These are phyloP conservation scores for Philopedon plagiatum DNA, from an alignment of 2,888 invertebrate species.

Conservation along the genomic window DNA sequence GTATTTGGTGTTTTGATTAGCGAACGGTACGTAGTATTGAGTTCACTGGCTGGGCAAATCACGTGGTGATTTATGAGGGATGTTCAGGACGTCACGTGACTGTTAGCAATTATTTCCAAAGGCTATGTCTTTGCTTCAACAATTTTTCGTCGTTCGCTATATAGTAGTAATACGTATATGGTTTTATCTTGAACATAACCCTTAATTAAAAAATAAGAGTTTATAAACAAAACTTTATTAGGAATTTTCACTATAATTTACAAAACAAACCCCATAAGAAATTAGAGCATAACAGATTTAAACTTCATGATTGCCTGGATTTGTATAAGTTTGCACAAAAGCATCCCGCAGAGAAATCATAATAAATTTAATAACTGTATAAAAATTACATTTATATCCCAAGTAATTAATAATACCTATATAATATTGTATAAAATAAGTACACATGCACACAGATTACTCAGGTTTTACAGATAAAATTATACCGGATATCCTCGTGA, in stretches of 20 bases:
- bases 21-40: too few relatives aligned
- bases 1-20: too few relatives aligned
- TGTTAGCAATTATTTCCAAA: too few relatives aligned
- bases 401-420: background rate
- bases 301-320: background rate
- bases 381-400: background rate
- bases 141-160: too few relatives aligned
- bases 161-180: too few relatives aligned
- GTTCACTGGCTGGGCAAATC: too few relatives aligned
- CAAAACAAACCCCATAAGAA: background rate
- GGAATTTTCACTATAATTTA: background rate
- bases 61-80: too few relatives aligned
- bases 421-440: conserved; percentile 22
- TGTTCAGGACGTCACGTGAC: too few relatives aligned
- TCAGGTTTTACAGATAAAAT: conserved; percentile 48
- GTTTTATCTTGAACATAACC: too few relatives aligned
- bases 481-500: conserved; percentile 68
- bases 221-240: conserved; percentile 13
- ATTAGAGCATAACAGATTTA: background rate
- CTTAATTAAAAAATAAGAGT: background rate
- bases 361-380: background rate
- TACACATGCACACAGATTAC: background rate
- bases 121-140: too few relatives aligned
- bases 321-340: background rate
- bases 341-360: too few relatives aligned